Percentiles rank a stretch among this genome's conserved stretches.
These are phyloP conservation scores for Clytia hemisphaerica DNA, from an alignment of 30 jellyfish, hydroid and myxozoan genomes.

Conservation along the genomic window DNA sequence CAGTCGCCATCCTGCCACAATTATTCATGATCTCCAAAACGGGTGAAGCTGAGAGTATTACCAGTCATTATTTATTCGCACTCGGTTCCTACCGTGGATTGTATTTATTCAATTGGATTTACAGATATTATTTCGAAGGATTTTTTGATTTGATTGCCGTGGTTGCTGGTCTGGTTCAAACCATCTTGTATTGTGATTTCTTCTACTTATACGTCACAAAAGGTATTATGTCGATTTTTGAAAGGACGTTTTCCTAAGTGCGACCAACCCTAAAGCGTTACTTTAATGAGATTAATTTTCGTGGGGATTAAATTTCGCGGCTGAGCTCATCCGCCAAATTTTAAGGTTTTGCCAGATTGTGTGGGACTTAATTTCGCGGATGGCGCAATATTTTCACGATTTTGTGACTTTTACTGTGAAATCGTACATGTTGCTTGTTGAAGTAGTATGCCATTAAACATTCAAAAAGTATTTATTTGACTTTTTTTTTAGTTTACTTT, in stretches of 20 bases:
- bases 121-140: slow-evolving; percentile 84
- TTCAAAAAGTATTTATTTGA: no score
- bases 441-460: no score
- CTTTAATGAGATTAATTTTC: no score
- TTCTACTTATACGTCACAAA: slow-evolving; percentile 90
- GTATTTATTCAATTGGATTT: slow-evolving; percentile 90
- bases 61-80: slow-evolving; percentile 96
- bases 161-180: slow-evolving; percentile 98
- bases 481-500: no score
- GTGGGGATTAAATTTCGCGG: no score
- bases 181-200: slow-evolving; percentile 91
- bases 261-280: neutral
- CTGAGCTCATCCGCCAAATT: no score
- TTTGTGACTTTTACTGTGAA: no score
- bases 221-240: no score
- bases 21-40: slow-evolving; percentile 92
- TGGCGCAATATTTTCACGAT: no score
- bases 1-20: slow-evolving; percentile 98
- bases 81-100: slow-evolving; percentile 94
- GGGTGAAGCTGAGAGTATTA: slow-evolving; percentile 97
- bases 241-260: no score
- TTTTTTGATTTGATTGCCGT: slow-evolving; percentile 94
- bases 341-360: neutral
- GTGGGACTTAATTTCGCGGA: no score
- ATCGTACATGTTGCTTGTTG: no score